Evolutionary conservation across 2,797 vertebrate genomes (phyloP).

Genomic region (Semaprochilodus insignis): DNA sequence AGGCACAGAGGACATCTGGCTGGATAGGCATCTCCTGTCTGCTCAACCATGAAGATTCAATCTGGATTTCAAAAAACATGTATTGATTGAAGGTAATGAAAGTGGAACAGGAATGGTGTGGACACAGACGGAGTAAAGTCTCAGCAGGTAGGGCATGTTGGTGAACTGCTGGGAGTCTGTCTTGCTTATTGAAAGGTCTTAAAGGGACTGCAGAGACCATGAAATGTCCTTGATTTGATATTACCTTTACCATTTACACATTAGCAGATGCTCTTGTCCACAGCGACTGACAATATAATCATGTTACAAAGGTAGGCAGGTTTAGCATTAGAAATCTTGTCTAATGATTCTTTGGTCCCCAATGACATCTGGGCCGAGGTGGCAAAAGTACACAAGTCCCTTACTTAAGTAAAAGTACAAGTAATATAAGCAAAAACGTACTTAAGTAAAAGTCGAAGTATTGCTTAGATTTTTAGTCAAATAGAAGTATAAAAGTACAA

Average conservation of each 20-base stretch:
- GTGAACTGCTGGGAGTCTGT: slow-evolving; percentile 1
- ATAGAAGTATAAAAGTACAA: too few relatives aligned
- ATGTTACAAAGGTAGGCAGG: too few relatives aligned
- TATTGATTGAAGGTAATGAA: slow-evolving; percentile 61
- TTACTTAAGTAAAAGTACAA: too few relatives aligned
- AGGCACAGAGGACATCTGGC: slow-evolving; percentile 55
- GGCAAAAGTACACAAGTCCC: too few relatives aligned
- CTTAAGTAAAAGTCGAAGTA: too few relatives aligned
- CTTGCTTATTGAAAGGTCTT: not conserved
- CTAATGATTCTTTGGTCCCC: too few relatives aligned
- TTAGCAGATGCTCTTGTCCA: too few relatives aligned
- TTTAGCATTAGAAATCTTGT: too few relatives aligned
- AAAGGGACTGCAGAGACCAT: not conserved
- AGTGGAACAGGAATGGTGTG: slow-evolving; percentile 48
- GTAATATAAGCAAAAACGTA: too few relatives aligned
- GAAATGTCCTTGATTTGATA: not conserved
- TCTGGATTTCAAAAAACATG: slow-evolving; percentile 60
- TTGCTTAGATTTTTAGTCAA: too few relatives aligned
- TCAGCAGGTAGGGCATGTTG: slow-evolving; percentile 49
- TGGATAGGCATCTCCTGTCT: slow-evolving; percentile 53
- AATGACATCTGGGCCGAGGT: too few relatives aligned
- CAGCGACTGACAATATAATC: too few relatives aligned
- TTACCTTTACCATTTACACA: not conserved
- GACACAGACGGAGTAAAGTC: slow-evolving; percentile 39
- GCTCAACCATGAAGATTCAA: slow-evolving; percentile 62